Conservation (phyloP, 64 coral and sea anemone genomes). For the Montipora cactus region DNA sequence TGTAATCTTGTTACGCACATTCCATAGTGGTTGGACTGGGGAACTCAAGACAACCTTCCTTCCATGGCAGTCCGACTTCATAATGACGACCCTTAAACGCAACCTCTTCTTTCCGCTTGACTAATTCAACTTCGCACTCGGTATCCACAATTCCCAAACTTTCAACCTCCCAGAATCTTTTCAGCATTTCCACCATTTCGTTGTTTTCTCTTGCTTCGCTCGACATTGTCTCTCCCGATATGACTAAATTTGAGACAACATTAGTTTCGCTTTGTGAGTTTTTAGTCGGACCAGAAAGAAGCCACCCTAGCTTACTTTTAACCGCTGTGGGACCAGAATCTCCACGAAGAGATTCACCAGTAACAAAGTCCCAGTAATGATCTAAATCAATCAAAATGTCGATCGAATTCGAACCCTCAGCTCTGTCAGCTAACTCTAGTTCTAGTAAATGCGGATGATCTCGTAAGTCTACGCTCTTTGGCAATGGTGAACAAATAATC, state of each 20-base stretch:
- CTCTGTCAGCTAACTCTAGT: conserved; percentile 18
- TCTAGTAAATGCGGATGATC: conserved; percentile 38
- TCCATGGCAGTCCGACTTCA: too few species aligned
- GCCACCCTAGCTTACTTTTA: conserved; percentile 62
- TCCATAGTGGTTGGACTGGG: too few species aligned
- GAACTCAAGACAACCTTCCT: too few species aligned
- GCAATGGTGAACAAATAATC: conserved; percentile 57
- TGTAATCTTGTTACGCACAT: too few species aligned
- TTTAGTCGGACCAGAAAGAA: conserved; percentile 36
- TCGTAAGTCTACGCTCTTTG: conserved; percentile 4
- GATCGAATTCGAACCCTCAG: not conserved
- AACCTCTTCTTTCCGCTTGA: not conserved
- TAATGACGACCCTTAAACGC: too few species aligned
- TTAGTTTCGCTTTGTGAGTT: not conserved
- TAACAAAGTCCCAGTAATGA: conserved; percentile 70
- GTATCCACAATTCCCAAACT: conserved; percentile 18
- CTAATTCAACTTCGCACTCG: not conserved
- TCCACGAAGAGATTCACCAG: conserved; percentile 32
- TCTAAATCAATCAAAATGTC: conserved; percentile 53
- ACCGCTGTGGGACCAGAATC: conserved; percentile 56
- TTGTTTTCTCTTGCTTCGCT: not conserved
- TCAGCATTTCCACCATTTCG: conserved; percentile 1
- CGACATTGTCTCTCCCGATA: not conserved
- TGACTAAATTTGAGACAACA: conserved; percentile 3
- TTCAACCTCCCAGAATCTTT: conserved; percentile 9